Percentiles rank a stretch among this genome's conserved stretches.
Conservation (phyloP, 2,888 invertebrate species). For the Mesodorylaimus sp. region DNA sequence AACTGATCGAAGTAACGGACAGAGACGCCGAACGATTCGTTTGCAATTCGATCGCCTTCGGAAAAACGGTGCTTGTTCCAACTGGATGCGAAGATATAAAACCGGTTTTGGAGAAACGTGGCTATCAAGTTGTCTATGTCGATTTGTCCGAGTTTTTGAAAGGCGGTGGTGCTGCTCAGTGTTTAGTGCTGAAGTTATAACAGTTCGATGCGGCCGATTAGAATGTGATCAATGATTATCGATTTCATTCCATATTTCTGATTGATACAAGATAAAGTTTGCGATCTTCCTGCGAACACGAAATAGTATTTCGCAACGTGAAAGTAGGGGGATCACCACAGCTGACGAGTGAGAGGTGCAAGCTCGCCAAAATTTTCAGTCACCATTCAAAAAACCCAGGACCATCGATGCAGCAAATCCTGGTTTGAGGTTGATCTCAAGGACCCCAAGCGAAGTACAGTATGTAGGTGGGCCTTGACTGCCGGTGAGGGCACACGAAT, state of each 20-base stretch:
- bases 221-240: not conserved
- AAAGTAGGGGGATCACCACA: not conserved
- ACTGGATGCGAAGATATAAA: conserved; percentile 16
- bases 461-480: no score
- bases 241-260: not conserved
- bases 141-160: conserved; percentile 30
- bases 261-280: not conserved
- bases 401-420: no score
- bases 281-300: not conserved
- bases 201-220: not conserved
- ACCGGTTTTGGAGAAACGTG: conserved; percentile 16
- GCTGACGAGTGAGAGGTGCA: no score
- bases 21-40: conserved; percentile 9
- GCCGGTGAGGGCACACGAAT: no score
- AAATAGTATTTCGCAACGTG: not conserved
- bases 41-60: conserved; percentile 8
- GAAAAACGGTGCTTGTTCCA: conserved; percentile 22
- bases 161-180: conserved; percentile 28
- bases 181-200: conserved; percentile 24
- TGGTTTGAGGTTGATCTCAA: no score
- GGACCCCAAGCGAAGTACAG: no score
- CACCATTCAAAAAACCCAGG: no score
- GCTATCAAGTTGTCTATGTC: conserved; percentile 22
- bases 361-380: no score
- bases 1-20: conserved; percentile 7